Conservation (phyloP, 2,113 vertebrate genomes). For the Halichoeres trimaculatus region DNA sequence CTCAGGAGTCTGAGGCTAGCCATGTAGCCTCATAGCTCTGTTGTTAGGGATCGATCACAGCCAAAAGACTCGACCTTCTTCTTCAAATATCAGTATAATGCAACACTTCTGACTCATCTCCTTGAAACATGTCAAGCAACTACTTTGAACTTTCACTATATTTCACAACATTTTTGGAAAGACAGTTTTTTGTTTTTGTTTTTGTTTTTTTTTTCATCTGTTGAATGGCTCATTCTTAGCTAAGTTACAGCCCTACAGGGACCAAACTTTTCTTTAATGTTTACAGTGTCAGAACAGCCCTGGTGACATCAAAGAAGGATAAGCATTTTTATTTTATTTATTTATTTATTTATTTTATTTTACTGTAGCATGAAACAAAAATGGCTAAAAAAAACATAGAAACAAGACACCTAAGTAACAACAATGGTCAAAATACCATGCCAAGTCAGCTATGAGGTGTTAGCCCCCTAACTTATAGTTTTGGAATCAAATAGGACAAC, state of each 20-base stretch:
- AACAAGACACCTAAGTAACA: too few species aligned
- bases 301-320: neutral
- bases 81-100: neutral
- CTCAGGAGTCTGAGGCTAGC: too few species aligned
- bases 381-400: too few species aligned
- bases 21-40: neutral
- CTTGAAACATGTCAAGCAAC: neutral
- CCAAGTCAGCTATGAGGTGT: neutral
- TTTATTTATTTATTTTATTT: too few species aligned
- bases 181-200: too few species aligned
- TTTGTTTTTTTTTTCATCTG: neutral
- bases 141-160: neutral
- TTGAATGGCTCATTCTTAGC: neutral
- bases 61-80: fast-evolving
- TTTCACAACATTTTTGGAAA: too few species aligned
- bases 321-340: too few species aligned
- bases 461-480: neutral
- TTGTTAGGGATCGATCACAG: neutral
- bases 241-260: neutral
- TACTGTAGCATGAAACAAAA: too few species aligned
- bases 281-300: neutral
- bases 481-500: neutral
- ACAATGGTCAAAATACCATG: too few species aligned
- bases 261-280: neutral
- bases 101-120: neutral